Evolutionary conservation across 64 coral and sea anemone genomes (phyloP), one percentile per base, ranked within the genome.

Genomic region (Dendronephthya gigantea): DNA sequence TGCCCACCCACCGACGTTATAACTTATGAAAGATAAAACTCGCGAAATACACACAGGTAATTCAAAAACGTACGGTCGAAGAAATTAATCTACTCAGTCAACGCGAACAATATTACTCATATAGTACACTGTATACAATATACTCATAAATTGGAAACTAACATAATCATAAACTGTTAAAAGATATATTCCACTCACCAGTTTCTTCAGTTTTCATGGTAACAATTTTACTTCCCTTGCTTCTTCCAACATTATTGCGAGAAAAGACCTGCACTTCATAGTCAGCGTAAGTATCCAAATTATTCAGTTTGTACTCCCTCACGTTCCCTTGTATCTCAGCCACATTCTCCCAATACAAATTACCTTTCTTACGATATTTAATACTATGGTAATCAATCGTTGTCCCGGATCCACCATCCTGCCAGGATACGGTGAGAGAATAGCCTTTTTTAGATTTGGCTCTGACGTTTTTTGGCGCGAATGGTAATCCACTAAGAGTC

Each of bases 211-310:
- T 79, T 33, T 79, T 79, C 32, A 79, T 36, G 9, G 28, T 79
- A 79, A 79, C 72, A 79, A 79, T 39, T 34, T 34, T 19, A 79
- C 72, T 79, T 79, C 72, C 72, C 36, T 79, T 79, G 29, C 72
- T 79, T 34, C 15, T 79, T 79, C 72, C 72, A 34, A 79, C 15
- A 1, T 39, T 79, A 10, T 79, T 79, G 27, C 72, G 32, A 12
- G 72, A 8, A 79, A 79, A 79, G 11, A 79, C 32, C 36, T 79
- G 72, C 22, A 79, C 32, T 17, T 79, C 27, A 39, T 79, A 79
- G 37, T 79, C 29, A 29, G 27, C 29, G 22, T 79, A 79, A 9
- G 72, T 39, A 34, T 79, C 72, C 34, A 79, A 33, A 36, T 79
- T 33, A 79, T 34, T 19, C 9, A 79, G 15, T 17, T 10, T 79